Base-by-base conservation (phyloP, 2,113 vertebrate genomes). In the Xiphias gladius region DNA sequence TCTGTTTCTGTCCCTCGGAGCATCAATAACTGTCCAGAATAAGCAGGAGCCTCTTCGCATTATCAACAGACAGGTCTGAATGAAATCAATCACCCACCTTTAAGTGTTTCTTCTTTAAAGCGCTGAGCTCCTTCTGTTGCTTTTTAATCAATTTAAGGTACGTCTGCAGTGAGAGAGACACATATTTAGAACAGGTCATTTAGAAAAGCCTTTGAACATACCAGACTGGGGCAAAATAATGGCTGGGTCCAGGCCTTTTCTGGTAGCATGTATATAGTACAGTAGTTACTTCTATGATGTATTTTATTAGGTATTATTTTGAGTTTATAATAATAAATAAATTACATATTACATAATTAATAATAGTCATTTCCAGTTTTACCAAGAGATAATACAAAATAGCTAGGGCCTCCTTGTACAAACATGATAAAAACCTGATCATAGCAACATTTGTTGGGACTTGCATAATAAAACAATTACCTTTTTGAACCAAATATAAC, bases 101-200 rank as follows among this genome's bases (percentile, higher is more conserved):
- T 70, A 95, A 94, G 68, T 99, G 98, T 55, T 97, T 99, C 95
- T 99, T 99, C 96, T 99, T 99, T 88, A 99, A 93, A 88, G 96
- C 71, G 91, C 89, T 97, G 73, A 99, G 91, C 71, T 99, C 98
- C 85, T 99, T 99, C 92, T 99, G 98, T 58, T 99, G 98, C 85
- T 99, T 99, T 96, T 99, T 99, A 82, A 97, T 94, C 89, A 98
- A 94, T 76, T 99, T 99, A 84, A 99, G 93, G 79, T 97, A 99
- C 50, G 96, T 96, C 98, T 99, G 90, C 37, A 76, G 65, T 6
- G 17, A 66, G 70, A 90, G 76, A 89, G 55, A 70, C 26, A 9
- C 0, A 20, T 39, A 2, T n/a, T 55, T n/a, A 32, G 57, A 46
- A 28, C 32, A 62, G 24, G 13, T 72, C 43, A 57, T 10, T 19